Conservation (phyloP, 2,797 vertebrate species). For the Leontopithecus rosalia region DNA sequence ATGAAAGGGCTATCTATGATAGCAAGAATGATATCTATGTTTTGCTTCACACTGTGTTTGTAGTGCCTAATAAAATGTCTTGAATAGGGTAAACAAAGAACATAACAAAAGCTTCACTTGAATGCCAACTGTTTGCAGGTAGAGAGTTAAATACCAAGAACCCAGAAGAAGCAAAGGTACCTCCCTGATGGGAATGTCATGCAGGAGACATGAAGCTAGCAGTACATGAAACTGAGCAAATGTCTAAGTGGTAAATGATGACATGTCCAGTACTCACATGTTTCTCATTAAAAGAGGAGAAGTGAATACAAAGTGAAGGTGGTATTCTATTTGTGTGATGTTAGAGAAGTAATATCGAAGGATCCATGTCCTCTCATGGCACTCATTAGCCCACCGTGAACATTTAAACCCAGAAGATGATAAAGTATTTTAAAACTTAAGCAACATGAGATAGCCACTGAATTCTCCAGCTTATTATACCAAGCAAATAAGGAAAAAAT, state of each 20-base stretch:
- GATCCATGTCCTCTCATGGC: not conserved
- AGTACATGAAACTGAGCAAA: not conserved
- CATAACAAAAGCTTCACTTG: not conserved
- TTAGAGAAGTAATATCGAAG: not conserved
- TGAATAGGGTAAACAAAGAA: not conserved
- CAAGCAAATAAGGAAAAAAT: not conserved
- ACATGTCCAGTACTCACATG: not conserved
- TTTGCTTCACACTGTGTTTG: not conserved
- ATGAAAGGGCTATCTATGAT: not conserved
- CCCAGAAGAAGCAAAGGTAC: not conserved
- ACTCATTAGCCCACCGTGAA: not conserved
- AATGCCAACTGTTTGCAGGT: not conserved
- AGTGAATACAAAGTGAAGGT: not conserved
- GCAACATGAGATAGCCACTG: not conserved
- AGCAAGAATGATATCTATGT: not conserved
- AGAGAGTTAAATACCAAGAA: not conserved
- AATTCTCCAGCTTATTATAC: not conserved
- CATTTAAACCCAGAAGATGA: not conserved
- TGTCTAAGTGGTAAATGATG: not conserved
- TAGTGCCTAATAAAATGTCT: not conserved
- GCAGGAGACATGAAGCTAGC: not conserved
- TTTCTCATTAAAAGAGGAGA: not conserved
- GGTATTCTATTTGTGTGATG: not conserved
- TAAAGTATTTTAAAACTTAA: conserved; percentile 2
- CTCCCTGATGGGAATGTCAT: not conserved